phyloP scores from a whole-genome alignment of 2,888 invertebrate species.

The Mactromeris polynyma region DNA sequence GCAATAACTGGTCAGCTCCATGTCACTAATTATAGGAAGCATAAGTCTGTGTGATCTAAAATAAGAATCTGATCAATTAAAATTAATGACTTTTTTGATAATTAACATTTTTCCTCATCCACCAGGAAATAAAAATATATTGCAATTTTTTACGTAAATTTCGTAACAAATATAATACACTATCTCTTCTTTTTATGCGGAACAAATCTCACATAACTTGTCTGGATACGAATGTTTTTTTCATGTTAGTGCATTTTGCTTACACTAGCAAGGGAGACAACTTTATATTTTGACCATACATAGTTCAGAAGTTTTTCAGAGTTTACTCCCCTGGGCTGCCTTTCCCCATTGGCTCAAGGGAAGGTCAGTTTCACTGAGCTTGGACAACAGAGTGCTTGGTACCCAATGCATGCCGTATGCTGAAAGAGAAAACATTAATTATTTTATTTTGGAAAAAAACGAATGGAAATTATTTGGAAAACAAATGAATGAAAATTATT shows the following conservation, averaged over 20 bases:
- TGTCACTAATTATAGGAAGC: no score
- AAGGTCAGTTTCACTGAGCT: conserved; percentile 73
- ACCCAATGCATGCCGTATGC: conserved; percentile 81
- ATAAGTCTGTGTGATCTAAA: no score
- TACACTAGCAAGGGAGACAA: neutral
- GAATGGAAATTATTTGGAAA: neutral
- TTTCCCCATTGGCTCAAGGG: conserved; percentile 79
- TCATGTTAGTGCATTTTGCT: neutral
- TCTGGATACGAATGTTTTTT: neutral
- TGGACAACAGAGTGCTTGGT: conserved; percentile 78
- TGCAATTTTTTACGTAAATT: no score
- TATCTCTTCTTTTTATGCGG: neutral
- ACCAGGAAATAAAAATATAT: no score
- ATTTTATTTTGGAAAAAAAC: neutral
- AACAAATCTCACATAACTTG: neutral
- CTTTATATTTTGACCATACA: neutral
- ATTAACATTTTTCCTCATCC: no score
- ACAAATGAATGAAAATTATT: neutral
- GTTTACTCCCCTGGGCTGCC: conserved; percentile 61
- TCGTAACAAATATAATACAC: no score
- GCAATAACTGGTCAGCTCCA: no score
- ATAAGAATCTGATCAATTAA: no score
- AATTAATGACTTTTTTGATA: no score
- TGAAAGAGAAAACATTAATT: conserved; percentile 52
- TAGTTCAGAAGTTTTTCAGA: neutral